These are phyloP conservation scores for Chelonia mydas DNA, from an alignment of 2,797 vertebrate genomes.

Conservation along the genomic window DNA sequence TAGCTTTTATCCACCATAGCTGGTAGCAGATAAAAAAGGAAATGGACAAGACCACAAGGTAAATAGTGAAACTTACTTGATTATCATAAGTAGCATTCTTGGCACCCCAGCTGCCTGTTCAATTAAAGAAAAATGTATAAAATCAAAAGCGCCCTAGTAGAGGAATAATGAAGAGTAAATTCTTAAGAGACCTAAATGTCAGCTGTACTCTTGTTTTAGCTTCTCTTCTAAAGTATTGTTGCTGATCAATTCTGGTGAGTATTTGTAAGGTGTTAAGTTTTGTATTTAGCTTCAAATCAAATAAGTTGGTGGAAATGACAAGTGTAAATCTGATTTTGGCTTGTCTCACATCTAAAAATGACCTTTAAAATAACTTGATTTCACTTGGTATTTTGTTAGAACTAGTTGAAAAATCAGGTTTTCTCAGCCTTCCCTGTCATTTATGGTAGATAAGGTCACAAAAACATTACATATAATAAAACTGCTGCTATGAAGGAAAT, in stretches of 20 bases:
- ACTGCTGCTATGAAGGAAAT: neutral
- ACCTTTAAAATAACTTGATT: slow-evolving; percentile 34
- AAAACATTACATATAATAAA: neutral
- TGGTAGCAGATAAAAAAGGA: neutral
- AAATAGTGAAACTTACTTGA: neutral
- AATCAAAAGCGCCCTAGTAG: neutral
- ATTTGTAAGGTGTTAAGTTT: slow-evolving; percentile 31
- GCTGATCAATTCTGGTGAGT: neutral
- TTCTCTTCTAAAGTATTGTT: neutral
- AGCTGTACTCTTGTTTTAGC: neutral
- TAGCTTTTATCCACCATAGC: neutral
- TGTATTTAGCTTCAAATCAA: slow-evolving; percentile 29
- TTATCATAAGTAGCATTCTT: neutral
- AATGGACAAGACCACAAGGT: neutral
- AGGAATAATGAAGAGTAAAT: neutral
- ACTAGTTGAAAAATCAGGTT: neutral
- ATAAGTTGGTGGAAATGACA: slow-evolving; percentile 6
- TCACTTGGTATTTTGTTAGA: slow-evolving; percentile 20
- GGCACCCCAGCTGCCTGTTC: rapidly evolving
- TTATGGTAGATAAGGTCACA: neutral
- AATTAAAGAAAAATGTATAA: neutral
- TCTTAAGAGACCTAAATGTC: slow-evolving; percentile 2
- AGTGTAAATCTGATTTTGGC: neutral
- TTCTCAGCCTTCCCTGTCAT: neutral
- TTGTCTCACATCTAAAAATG: slow-evolving; percentile 10